Evolutionary conservation across 2,113 vertebrate genomes (phyloP).

Genomic region (Alouatta palliata): DNA sequence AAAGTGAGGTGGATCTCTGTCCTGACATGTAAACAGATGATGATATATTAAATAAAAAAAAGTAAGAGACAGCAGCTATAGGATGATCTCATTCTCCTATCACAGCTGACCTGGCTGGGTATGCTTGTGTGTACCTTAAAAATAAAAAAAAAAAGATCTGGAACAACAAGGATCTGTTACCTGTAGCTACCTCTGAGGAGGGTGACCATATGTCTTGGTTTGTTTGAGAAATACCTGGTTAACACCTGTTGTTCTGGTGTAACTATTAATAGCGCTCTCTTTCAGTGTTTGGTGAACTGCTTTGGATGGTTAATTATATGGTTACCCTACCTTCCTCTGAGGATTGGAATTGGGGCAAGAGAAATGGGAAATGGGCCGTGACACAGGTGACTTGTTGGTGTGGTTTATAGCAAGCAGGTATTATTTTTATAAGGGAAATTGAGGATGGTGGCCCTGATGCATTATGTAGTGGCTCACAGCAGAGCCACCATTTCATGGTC

Average conservation of each 20-base stretch:
- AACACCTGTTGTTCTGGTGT: background rate
- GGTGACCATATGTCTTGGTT: background rate
- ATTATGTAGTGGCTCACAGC: background rate
- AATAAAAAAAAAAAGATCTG: background rate
- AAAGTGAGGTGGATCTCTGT: background rate
- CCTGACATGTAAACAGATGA: background rate
- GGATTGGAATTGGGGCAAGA: background rate
- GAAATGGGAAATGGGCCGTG: background rate
- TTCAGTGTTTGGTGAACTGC: background rate
- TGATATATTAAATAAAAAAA: background rate
- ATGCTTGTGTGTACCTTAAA: background rate
- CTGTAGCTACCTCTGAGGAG: background rate
- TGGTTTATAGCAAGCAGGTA: background rate
- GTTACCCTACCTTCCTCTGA: constrained; percentile 18
- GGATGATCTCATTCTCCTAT: background rate
- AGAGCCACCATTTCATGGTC: background rate
- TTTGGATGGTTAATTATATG: background rate
- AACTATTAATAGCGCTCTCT: background rate
- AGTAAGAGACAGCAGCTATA: background rate
- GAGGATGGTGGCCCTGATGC: background rate
- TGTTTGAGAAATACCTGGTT: background rate
- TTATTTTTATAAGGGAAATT: background rate
- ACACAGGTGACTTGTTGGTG: background rate
- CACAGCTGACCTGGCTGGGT: background rate
- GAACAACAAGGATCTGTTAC: background rate